Percentiles rank a stretch among this genome's conserved stretches.
These are phyloP conservation scores for Macaca mulatta DNA, from an alignment of 2,113 vertebrate genomes.

Conservation along the genomic window DNA sequence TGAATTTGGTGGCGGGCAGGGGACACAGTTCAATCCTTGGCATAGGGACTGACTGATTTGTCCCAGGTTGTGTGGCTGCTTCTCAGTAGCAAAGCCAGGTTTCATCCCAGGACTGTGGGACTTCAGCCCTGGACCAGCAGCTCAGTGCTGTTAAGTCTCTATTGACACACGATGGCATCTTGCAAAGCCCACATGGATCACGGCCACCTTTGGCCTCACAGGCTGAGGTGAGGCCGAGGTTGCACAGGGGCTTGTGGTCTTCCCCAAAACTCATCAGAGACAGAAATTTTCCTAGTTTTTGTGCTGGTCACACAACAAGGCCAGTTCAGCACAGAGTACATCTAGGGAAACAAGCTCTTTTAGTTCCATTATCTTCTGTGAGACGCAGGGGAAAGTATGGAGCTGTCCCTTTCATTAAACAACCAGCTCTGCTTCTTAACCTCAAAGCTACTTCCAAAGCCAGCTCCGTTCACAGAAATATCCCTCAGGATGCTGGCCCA, in stretches of 20 bases:
- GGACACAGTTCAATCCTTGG: background rate
- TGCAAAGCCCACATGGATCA: fast-evolving
- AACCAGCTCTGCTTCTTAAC: background rate
- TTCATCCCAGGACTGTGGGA: background rate
- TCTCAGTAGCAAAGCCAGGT: background rate
- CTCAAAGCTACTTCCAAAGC: background rate
- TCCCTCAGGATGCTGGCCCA: background rate
- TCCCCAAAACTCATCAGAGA: background rate
- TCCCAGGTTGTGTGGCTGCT: background rate
- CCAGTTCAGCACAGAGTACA: background rate
- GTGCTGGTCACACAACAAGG: background rate
- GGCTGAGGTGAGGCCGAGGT: background rate
- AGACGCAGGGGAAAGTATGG: background rate
- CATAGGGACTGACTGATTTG: background rate
- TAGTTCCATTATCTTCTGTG: background rate
- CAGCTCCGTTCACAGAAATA: background rate
- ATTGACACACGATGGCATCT: fast-evolving
- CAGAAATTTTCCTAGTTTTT: background rate
- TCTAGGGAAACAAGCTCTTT: background rate
- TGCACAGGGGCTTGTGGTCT: background rate
- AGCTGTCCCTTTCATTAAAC: background rate
- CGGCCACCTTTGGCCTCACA: background rate
- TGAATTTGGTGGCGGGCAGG: background rate
- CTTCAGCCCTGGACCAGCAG: background rate
- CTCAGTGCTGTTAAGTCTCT: background rate